Evolutionary conservation across 2,797 vertebrate species (phyloP), one percentile per base, ranked within the genome.

Genomic region (Remorina albescens): DNA sequence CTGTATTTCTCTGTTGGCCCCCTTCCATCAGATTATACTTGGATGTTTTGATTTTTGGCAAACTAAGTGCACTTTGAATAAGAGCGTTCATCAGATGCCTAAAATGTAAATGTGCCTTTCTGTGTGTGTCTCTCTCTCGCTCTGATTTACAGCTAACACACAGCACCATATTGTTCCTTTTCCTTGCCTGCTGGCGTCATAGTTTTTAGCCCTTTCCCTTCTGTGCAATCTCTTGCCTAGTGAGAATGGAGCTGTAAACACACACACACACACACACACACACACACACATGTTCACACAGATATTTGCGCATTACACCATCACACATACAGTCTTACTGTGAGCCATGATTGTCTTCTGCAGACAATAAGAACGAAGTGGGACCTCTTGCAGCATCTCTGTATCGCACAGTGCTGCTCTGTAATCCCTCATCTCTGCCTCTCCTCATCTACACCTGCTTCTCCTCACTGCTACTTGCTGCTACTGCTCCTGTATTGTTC

Each of bases 341-440:
- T 86, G 82, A 84, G 82, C 82, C 78, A 73, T 84, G 74, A 91
- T 93, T 93, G 90, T 92, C 83, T 86, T 74, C 67, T 85, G 64
- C 60, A 83, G 86, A 91, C 88, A 91, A 88, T 91, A 74, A 82
- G 88, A 82, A 67, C 51, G 36, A 69, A 83, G 83, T 80, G 74
- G 89, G 91, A 89, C 90, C 84, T 87, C 79, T 74, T 83, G 73
- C 73, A 81, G 69, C 74, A 70, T 85, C 84, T 76, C 62, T 30
- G 72, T 56, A 66, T 66, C 77, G 80, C 67, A 79, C 83, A 69
- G 73, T 46, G 64, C 71, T 64, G 72, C 81, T 76, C 65, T 85
- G 80, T 89, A 86, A 88, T 82, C 76, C 82, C 70, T 89, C 80
- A 62, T 76, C 69, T 64, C 72, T 83, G 25, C 37, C 65, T 80